These are phyloP conservation scores for Gonatopus flavifemur DNA, from an alignment of 1,140 invertebrate genomes.

Conservation along the genomic window DNA sequence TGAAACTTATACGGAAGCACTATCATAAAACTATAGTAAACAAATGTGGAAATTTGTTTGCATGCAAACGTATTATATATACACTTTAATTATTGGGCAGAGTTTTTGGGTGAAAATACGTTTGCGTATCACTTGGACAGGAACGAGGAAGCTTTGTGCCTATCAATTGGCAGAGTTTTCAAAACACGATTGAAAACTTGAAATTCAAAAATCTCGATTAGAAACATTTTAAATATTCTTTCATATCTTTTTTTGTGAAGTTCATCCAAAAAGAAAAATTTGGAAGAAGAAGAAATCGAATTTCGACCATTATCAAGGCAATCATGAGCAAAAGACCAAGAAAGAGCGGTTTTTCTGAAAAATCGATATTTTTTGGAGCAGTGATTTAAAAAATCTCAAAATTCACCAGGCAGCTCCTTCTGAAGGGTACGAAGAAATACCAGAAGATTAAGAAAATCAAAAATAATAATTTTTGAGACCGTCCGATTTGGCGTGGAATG, in stretches of 20 bases:
- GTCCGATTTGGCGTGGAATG: neutral
- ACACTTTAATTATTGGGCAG: too few relatives aligned
- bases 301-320: neutral
- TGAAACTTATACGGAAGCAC: too few relatives aligned
- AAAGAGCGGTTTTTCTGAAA: conserved; percentile 2
- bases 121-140: too few relatives aligned
- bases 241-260: neutral
- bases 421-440: neutral
- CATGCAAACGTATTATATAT: too few relatives aligned
- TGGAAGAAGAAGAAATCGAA: neutral
- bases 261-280: neutral
- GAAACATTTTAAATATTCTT: too few relatives aligned
- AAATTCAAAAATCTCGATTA: too few relatives aligned
- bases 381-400: conserved; percentile 1
- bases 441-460: neutral
- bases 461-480: neutral
- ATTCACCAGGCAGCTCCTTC: neutral
- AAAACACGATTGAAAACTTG: too few relatives aligned
- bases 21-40: too few relatives aligned
- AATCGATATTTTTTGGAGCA: neutral
- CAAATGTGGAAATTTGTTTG: too few relatives aligned
- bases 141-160: too few relatives aligned
- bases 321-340: neutral
- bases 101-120: too few relatives aligned
- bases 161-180: too few relatives aligned